A percentile compares a stretch with the other conserved stretches of the same genome.
Evolutionary conservation across 2,888 invertebrate genomes (phyloP).

Genomic region (Dolomedes plantarius): DNA sequence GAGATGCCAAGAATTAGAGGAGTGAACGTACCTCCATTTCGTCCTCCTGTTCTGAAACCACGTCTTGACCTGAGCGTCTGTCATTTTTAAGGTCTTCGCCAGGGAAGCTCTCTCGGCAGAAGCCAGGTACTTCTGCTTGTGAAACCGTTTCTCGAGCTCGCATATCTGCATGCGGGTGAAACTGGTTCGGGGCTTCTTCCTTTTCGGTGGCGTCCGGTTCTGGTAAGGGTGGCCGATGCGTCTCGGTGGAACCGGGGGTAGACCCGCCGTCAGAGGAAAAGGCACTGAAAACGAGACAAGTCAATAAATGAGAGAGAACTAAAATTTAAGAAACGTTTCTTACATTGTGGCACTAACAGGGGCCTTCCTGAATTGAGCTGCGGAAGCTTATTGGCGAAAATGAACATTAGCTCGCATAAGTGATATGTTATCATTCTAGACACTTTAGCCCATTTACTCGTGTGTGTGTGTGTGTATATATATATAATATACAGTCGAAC

Average conservation of each 20-base stretch:
- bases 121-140: constrained; percentile 98
- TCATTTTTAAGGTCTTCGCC: constrained; percentile 98
- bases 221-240: constrained; percentile 99
- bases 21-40: constrained; percentile 95
- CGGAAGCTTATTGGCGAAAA: too few species aligned
- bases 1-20: too few species aligned
- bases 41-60: constrained; percentile 99
- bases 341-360: too few species aligned
- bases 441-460: too few species aligned
- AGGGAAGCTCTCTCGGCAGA: constrained; percentile 96
- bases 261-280: constrained; percentile 69
- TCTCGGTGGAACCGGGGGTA: constrained; percentile 78
- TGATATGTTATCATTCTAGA: too few species aligned
- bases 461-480: too few species aligned
- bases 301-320: neutral
- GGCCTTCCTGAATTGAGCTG: too few species aligned
- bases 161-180: constrained; percentile 96
- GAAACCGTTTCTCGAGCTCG: constrained; percentile 96
- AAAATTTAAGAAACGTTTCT: neutral
- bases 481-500: too few species aligned
- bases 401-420: too few species aligned
- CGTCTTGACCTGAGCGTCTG: constrained; percentile 98
- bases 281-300: constrained; percentile 40
- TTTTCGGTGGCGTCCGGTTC: constrained; percentile 97
- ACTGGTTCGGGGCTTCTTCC: constrained; percentile 98